Base-by-base conservation (phyloP, 2,113 vertebrate species). In the Elgaria multicarinata region DNA sequence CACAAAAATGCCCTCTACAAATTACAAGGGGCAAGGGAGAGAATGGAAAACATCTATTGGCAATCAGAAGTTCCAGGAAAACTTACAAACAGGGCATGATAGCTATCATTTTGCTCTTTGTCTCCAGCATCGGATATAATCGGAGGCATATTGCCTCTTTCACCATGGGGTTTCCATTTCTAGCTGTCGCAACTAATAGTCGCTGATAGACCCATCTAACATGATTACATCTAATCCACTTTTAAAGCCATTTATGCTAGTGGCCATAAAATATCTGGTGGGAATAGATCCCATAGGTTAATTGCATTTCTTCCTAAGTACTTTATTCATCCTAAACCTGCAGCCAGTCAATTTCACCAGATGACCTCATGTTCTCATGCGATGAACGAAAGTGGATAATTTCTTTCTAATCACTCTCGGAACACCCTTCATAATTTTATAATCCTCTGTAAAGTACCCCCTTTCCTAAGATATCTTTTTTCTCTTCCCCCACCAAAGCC, bases 221-320 rank as follows among this genome's bases (percentile, higher is more conserved):
- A 46, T 33, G 44, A 84, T 84, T 84, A 71, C 2, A 85, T 55
- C 50, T 74, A 85, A 74, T 85, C 69, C 3, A 36, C 83, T 39
- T 74, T 85, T 39, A 85, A 85, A 85, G 69, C 69, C 50, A 55
- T 74, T 72, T 85, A 74, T 50, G 44, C 66, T 33, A 39, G 66
- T 71, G 50, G 50, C 69, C 69, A 74, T 74, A 85, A 85, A 58
- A 85, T 58, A 74, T 85, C 46, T 50, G 55, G n/a, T 74, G 50
- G 84, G 46, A 55, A 74, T 39, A 72, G 10, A 85, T 85, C 50
- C 84, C 33, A 58, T 55, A 55, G 84, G 69, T 85, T 85, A 74
- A 74, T 85, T 74, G 69, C 46, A 28, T 74, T 85, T 53, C 46
- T 36, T 72, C 33, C 83, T 85, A 85, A 36, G 13, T 53, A 53